phyloP scores from a whole-genome alignment of 2,113 vertebrate species.

The Junco hyemalis region DNA sequence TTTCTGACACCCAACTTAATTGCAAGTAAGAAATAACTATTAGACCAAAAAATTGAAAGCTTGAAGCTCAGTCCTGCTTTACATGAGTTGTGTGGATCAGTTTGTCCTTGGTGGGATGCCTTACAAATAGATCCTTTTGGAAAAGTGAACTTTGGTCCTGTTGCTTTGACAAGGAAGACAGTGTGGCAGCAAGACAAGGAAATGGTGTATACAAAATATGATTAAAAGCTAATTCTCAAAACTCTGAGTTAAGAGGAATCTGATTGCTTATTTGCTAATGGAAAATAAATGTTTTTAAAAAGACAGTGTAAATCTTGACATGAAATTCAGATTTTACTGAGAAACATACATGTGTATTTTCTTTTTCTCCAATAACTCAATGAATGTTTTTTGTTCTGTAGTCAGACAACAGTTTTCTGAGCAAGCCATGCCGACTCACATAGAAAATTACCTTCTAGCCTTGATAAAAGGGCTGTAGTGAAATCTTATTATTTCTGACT shows the following conservation, averaged over 20 bases:
- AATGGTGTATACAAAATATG: background rate
- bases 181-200: background rate
- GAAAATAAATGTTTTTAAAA: background rate
- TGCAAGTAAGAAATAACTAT: conserved; percentile 26
- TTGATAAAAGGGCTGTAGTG: background rate
- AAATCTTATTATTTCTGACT: background rate
- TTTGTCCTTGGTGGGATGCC: background rate
- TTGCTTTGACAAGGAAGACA: background rate
- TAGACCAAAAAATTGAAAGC: conserved; percentile 16
- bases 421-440: background rate
- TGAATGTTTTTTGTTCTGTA: fast-evolving
- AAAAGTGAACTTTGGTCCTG: background rate
- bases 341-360: background rate
- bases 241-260: background rate
- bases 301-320: background rate
- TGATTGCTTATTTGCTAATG: background rate
- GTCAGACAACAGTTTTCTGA: background rate
- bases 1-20: conserved; percentile 47
- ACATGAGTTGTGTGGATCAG: background rate
- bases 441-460: background rate
- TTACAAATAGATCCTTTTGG: background rate
- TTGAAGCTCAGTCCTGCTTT: background rate
- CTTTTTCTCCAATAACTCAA: background rate
- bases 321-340: background rate
- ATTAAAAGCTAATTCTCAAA: background rate